A percentile compares a stretch with the other conserved stretches of the same genome.
phyloP scores from a whole-genome alignment of 2,888 invertebrate species.

The Bombylius discolor region DNA sequence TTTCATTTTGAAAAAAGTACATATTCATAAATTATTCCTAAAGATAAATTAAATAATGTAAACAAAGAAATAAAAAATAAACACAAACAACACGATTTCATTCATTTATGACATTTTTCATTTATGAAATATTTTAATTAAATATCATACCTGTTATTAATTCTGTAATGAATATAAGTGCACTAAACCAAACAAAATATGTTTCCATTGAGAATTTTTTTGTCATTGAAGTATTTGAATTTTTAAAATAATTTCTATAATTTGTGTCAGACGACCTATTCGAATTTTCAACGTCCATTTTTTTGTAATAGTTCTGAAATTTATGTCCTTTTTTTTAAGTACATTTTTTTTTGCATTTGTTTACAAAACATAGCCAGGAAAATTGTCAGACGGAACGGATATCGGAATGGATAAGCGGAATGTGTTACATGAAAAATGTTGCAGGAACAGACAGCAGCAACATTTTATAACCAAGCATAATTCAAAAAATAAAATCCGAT shows the following conservation, averaged over 20 bases:
- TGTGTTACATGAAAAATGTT: too few relatives aligned
- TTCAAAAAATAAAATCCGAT: too few relatives aligned
- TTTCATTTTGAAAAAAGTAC: too few relatives aligned
- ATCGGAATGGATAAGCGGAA: too few relatives aligned
- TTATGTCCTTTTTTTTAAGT: background rate
- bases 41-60: background rate
- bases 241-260: constrained; percentile 8
- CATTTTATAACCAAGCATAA: too few relatives aligned
- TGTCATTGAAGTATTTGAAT: constrained; percentile 1
- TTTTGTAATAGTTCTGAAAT: background rate
- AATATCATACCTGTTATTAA: constrained; percentile 11
- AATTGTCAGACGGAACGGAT: too few relatives aligned
- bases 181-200: constrained; percentile 17
- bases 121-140: background rate
- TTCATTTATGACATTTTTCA: background rate
- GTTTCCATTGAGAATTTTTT: constrained; percentile 14
- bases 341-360: too few relatives aligned
- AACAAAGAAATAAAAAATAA: constrained; percentile 9
- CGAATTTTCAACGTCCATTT: constrained; percentile 14
- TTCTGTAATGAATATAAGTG: constrained; percentile 15
- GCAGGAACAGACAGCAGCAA: too few relatives aligned
- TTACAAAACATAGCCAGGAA: too few relatives aligned
- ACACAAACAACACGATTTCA: too few relatives aligned
- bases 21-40: too few relatives aligned
- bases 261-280: constrained; percentile 9